Evolutionary conservation across 1,140 invertebrate genomes (phyloP).

Genomic region (Varroa destructor): DNA sequence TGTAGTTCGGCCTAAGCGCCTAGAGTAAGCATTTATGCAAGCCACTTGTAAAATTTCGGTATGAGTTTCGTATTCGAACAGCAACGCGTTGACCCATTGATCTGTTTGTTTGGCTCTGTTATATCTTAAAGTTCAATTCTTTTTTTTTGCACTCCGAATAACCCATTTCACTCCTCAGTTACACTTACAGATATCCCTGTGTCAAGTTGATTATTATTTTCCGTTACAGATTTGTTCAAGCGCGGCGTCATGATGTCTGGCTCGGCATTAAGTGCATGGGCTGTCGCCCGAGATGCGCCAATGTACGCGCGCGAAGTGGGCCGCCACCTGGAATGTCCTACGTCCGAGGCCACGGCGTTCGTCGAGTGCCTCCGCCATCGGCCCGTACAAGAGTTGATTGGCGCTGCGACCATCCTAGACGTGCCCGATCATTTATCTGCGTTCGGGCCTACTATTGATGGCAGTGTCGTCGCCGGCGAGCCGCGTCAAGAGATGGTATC

Average conservation of each 20-base stretch:
- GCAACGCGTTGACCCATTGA: too few species aligned
- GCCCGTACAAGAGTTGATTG: conserved; percentile 54
- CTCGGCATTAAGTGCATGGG: conserved; percentile 38
- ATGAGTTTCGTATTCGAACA: too few species aligned
- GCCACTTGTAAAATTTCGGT: too few species aligned
- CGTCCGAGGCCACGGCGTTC: conserved; percentile 47
- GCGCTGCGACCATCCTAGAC: conserved; percentile 57
- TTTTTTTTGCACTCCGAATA: too few species aligned
- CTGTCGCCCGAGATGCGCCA: conserved; percentile 41
- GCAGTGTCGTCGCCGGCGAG: conserved; percentile 70
- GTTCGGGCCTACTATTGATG: conserved; percentile 79
- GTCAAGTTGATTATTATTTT: conserved; percentile 21
- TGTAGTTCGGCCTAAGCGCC: too few species aligned
- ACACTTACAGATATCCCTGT: too few species aligned
- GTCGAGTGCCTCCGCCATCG: conserved; percentile 68
- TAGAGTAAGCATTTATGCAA: too few species aligned
- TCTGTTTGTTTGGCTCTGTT: too few species aligned
- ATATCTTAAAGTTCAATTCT: too few species aligned
- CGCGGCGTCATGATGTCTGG: conserved; percentile 40
- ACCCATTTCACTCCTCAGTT: too few species aligned
- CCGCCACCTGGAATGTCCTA: conserved; percentile 64
- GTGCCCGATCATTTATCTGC: conserved; percentile 68
- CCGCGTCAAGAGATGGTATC: conserved; percentile 40
- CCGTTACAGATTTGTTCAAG: conserved; percentile 37
- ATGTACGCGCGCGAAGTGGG: conserved; percentile 73